Evolutionary conservation across 1,140 invertebrate genomes (phyloP).

Genomic region (Metopolophium dirhodum): DNA sequence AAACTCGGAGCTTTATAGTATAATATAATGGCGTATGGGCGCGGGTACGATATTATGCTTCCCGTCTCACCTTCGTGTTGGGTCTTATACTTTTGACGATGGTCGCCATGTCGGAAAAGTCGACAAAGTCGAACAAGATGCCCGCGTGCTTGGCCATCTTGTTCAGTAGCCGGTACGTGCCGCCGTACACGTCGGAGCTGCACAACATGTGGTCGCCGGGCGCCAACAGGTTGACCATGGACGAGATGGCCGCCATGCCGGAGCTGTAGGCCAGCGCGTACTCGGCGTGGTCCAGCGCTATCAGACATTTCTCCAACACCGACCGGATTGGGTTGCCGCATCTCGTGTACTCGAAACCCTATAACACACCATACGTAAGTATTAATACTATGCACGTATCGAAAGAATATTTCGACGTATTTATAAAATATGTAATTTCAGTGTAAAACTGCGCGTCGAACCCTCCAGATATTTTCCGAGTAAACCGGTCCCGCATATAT

Average conservation of each 20-base stretch:
- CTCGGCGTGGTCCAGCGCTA: slow-evolving; percentile 88
- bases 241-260: slow-evolving; percentile 84
- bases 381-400: background rate
- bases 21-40: too few species aligned
- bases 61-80: slow-evolving; percentile 80
- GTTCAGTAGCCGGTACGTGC: slow-evolving; percentile 73
- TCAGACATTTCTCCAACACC: slow-evolving; percentile 87
- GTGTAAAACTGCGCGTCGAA: background rate
- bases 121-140: slow-evolving; percentile 79
- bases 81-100: slow-evolving; percentile 76
- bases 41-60: too few species aligned
- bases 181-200: slow-evolving; percentile 95
- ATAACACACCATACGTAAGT: slow-evolving; percentile 58
- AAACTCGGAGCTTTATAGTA: background rate
- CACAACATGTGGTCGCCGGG: slow-evolving; percentile 89
- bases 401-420: background rate
- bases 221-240: slow-evolving; percentile 76
- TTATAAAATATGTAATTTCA: too few species aligned
- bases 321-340: slow-evolving; percentile 94
- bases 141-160: slow-evolving; percentile 72
- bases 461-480: background rate
- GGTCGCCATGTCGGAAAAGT: slow-evolving; percentile 74
- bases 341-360: slow-evolving; percentile 91
- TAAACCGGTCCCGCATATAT: too few species aligned
- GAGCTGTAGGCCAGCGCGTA: slow-evolving; percentile 85